Evolutionary conservation across 2,888 invertebrate species (phyloP), one percentile per base, ranked within the genome.

Genomic region (Heliconius hortense): DNA sequence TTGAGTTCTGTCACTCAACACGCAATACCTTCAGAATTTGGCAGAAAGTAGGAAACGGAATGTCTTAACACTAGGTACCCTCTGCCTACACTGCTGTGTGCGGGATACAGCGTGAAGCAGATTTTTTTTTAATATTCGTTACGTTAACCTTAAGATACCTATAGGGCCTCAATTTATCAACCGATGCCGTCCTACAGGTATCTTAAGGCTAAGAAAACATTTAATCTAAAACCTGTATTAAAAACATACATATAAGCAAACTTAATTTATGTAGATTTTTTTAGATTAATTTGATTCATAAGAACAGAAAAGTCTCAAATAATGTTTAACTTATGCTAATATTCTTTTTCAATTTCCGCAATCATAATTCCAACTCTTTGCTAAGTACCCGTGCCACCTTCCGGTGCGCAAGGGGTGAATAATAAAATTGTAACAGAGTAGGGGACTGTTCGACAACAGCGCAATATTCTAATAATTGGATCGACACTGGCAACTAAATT

Each of bases 391-490:
- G 73, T 64, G 59, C 63, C 72, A 72, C 81, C 82, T 81, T 81
- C 77, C 76, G 79, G 75, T 79, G 78, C 75, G 75, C 78, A 79
- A 84, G 81, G 87, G 85, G 84, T 86, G 86, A 85, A 87, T 87
- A 85, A 80, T 83, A 84, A 86, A 87, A 84, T 82, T 80, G 81
- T 82, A 82, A 82, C 79, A 79, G 78, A 79, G 80, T 72, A 82
- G 81, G 84, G 84, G 84, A 82, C 75, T 78, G 81, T 81, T 79
- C 77, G 80, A 76, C 76, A 75, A 77, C 78, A 78, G 78, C 77
- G 83, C 83, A 79, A 83, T 84, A 84, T 84, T 84, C 84, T 73
- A 80, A 83, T 89, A 91, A 91, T 90, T 90, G 88, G 88, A 88
- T 88, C 86, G 85, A 87, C 88, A 84, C 83, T 83, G 82, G 80